Percentiles rank a stretch among this genome's conserved stretches.
phyloP scores from a whole-genome alignment of 2,888 invertebrate species.

The Patella ulyssiponensis region DNA sequence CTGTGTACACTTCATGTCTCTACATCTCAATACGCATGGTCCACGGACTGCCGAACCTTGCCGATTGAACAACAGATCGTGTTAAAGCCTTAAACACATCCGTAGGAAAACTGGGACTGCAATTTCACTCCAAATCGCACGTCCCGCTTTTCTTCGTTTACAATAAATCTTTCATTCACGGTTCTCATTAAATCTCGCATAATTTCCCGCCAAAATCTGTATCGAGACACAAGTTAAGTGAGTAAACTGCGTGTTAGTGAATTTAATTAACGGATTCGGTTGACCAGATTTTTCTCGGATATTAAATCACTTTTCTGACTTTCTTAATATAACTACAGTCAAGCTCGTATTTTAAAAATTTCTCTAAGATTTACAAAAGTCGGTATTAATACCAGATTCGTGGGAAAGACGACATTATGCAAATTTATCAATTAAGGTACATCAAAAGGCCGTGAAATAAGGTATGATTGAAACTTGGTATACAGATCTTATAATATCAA shows the following conservation, averaged over 20 bases:
- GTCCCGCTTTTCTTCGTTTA: neutral
- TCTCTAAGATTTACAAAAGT: too few relatives aligned
- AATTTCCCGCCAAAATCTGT: neutral
- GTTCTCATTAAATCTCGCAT: neutral
- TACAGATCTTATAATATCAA: too few relatives aligned
- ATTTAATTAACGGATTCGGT: slow-evolving; percentile 1
- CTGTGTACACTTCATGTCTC: slow-evolving; percentile 7
- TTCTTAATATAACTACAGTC: too few relatives aligned
- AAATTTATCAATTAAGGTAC: too few relatives aligned
- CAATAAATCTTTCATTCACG: slow-evolving; percentile 8
- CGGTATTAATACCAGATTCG: too few relatives aligned
- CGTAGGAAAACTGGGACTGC: neutral
- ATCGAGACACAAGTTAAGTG: neutral
- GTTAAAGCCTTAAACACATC: neutral
- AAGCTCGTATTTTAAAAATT: too few relatives aligned
- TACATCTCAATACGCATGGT: neutral
- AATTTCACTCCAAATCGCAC: neutral
- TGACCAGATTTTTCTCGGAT: too few relatives aligned
- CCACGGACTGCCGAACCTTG: neutral
- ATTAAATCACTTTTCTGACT: too few relatives aligned
- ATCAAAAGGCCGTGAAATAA: too few relatives aligned
- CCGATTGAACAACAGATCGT: slow-evolving; percentile 1
- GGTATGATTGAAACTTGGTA: too few relatives aligned
- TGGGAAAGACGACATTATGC: too few relatives aligned
- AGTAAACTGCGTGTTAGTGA: slow-evolving; percentile 2